Evolutionary conservation across 2,113 vertebrate genomes (phyloP).

Genomic region (Leucosticte australis): DNA sequence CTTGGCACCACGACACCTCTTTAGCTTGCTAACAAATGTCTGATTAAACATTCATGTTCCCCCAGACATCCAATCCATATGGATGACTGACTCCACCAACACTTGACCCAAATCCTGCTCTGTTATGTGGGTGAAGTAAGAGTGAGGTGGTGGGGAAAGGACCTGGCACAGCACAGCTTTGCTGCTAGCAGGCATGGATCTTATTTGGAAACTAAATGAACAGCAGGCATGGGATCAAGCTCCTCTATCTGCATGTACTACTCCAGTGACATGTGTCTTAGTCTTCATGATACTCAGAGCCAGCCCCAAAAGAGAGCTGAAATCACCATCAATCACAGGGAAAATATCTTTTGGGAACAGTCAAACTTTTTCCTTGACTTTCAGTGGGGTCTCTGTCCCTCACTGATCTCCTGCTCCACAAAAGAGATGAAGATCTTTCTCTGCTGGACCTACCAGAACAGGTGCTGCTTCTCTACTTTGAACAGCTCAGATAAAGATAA

Average conservation of each 20-base stretch:
- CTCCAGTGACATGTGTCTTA: not conserved
- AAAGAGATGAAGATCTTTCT: accelerated
- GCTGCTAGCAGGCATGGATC: accelerated
- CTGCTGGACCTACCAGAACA: not conserved
- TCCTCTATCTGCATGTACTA: not conserved
- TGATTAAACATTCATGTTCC: slow-evolving; percentile 20
- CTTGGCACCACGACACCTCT: not conserved
- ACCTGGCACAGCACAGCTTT: not conserved
- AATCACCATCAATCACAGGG: not conserved
- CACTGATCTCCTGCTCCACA: not conserved
- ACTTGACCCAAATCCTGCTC: not conserved
- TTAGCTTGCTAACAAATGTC: slow-evolving; percentile 44
- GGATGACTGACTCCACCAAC: not conserved
- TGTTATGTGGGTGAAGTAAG: not conserved
- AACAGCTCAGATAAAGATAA: not conserved
- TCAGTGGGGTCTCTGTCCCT: not conserved
- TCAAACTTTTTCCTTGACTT: not conserved
- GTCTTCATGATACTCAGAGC: too few species aligned
- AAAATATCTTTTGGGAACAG: not conserved
- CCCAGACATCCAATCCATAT: not conserved
- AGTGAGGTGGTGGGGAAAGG: not conserved
- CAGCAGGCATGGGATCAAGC: not conserved
- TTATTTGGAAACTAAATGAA: not conserved
- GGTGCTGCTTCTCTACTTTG: not conserved
- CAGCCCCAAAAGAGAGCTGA: not conserved